Evolutionary conservation across 2,888 invertebrate species (phyloP), one percentile per base, ranked within the genome.

Genomic region (Nymphalis polychloros): DNA sequence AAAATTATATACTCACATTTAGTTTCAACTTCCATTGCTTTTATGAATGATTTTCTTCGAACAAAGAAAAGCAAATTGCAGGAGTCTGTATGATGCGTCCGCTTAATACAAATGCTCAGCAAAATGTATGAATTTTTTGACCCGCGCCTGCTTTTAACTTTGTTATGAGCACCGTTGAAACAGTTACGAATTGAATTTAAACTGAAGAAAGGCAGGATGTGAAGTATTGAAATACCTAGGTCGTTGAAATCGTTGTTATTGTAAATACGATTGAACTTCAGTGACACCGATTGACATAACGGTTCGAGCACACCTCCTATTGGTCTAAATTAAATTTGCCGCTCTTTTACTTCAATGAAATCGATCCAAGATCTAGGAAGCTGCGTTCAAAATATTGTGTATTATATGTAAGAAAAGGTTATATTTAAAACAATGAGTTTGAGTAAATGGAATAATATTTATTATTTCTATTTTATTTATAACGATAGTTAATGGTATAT

Each of bases 21-120:
- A 50, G 79, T 87, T 81, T 85, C 87, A 75, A 91, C 83, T 84
- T 91, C 91, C 91, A 91, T 91, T 68, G 79, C 77, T 83, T 72
- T 70, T 75, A 77, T 63, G 50, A 46, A 57, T 13, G 41, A 76
- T 73, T 71, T 69, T 67, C 66, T 75, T 59, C 68, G 67, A 74
- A 75, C 76, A 77, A 75, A 76, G 77, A 73, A 74, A 70, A 79
- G 78, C 78, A 81, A 80, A 76, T 76, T 77, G 75, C 78, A 72
- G 67, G 63, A 76, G 76, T 75, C 75, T 72, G 73, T 59, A 68
- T 59, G 68, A 61, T 74, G 76, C 88, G 88, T 82, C 86, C 77
- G 81, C 68, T 73, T 67, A 66, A 66, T 78, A 79, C 81, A 78
- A 79, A 78, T 71, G 80, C 76, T 77, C 63, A 76, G 75, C 72